Evolutionary conservation across 2,888 invertebrate species (phyloP).

Genomic region (Orthonevra nobilis): DNA sequence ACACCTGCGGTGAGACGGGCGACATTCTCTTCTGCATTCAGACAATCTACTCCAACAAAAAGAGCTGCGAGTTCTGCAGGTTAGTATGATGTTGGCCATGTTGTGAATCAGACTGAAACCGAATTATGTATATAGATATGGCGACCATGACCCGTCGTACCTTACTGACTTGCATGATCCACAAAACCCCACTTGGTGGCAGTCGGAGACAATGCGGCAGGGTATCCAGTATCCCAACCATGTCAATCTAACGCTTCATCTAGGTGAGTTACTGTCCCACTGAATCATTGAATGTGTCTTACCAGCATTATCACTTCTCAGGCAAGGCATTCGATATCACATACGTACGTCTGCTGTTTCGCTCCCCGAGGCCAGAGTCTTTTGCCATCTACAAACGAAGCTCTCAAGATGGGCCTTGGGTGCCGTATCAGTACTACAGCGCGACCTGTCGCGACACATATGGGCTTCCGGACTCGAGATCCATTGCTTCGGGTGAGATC

Average conservation of each 20-base stretch:
- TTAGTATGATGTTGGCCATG: conserved; percentile 75
- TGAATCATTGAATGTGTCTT: conserved; percentile 7
- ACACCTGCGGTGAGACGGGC: conserved; percentile 94
- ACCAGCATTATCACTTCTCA: no score
- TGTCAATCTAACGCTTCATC: conserved; percentile 94
- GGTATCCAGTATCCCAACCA: conserved; percentile 93
- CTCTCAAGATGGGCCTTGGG: conserved; percentile 89
- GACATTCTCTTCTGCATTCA: conserved; percentile 94
- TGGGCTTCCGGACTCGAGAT: conserved; percentile 88
- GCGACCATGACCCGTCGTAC: conserved; percentile 86
- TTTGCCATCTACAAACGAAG: conserved; percentile 96
- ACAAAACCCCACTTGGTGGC: conserved; percentile 97
- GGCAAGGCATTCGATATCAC: conserved; percentile 98
- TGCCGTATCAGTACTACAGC: conserved; percentile 95
- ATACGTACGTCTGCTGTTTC: conserved; percentile 95
- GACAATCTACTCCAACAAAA: conserved; percentile 88
- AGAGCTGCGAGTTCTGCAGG: conserved; percentile 91
- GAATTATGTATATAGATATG: conserved; percentile 74
- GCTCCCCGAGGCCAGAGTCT: conserved; percentile 97
- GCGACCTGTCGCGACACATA: conserved; percentile 96
- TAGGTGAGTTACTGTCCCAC: conserved; percentile 83
- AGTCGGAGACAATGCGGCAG: conserved; percentile 98
- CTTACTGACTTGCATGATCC: conserved; percentile 96
- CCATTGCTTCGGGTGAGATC: conserved; percentile 86
- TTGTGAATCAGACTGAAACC: conserved; percentile 49